Conservation (phyloP, 2,797 vertebrate species). For the Sylvilagus floridanus region DNA sequence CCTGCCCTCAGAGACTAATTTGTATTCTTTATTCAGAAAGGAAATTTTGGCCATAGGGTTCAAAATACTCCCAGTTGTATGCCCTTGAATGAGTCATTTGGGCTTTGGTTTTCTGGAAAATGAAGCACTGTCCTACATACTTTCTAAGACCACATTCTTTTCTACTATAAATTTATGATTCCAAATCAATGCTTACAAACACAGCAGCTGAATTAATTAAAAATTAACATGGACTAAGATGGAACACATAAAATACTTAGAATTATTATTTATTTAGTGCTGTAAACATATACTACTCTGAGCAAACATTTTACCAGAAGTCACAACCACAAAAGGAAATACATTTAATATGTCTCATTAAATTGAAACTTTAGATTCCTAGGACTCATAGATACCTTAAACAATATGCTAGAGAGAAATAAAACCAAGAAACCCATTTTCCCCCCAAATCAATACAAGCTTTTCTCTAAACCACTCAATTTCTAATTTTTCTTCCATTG, state of each 20-base stretch:
- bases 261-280: slow-evolving; percentile 59
- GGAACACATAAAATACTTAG: slow-evolving; percentile 45
- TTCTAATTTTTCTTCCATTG: slow-evolving; percentile 65
- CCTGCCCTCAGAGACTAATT: not conserved
- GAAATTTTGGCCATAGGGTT: slow-evolving; percentile 17
- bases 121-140: not conserved
- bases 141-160: slow-evolving; percentile 39
- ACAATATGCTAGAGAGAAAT: slow-evolving; percentile 36
- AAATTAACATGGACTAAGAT: slow-evolving; percentile 55
- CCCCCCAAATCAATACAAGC: slow-evolving; percentile 58
- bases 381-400: slow-evolving; percentile 6
- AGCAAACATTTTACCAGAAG: slow-evolving; percentile 64
- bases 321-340: slow-evolving; percentile 59
- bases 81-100: slow-evolving; percentile 31
- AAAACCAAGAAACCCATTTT: slow-evolving; percentile 20
- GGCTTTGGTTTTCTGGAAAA: slow-evolving; percentile 62
- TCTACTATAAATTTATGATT: slow-evolving; percentile 2
- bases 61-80: slow-evolving; percentile 31
- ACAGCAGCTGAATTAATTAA: slow-evolving; percentile 65
- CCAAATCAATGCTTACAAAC: slow-evolving; percentile 54
- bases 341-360: slow-evolving; percentile 49
- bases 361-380: slow-evolving; percentile 28
- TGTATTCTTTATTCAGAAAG: slow-evolving; percentile 46
- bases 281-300: slow-evolving; percentile 29
- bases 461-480: slow-evolving; percentile 62